phyloP scores from a whole-genome alignment of 2,888 invertebrate genomes.

The Syrista parreyssii region DNA sequence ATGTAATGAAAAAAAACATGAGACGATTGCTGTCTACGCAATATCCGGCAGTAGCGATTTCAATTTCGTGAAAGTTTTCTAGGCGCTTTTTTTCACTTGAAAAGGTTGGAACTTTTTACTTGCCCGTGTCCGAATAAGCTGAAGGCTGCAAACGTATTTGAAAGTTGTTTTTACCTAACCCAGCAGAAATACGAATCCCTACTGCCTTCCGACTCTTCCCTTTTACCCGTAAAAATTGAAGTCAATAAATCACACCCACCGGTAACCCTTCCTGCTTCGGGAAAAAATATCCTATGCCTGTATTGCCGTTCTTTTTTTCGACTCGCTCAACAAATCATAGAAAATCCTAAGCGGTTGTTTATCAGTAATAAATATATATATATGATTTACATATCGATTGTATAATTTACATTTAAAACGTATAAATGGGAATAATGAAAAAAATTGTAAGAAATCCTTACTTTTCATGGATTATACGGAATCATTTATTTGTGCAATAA shows the following conservation, averaged over 20 bases:
- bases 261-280: not conserved
- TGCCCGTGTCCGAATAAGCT: not conserved
- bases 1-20: not conserved
- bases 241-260: constrained; percentile 31
- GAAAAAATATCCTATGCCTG: not conserved
- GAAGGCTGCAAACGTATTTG: not conserved
- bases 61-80: not conserved
- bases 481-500: not conserved
- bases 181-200: constrained; percentile 1
- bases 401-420: no score
- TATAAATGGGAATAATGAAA: no score
- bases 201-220: not conserved
- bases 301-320: not conserved
- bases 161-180: constrained; percentile 3
- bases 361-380: constrained; percentile 37
- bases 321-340: constrained; percentile 36
- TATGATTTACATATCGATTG: not conserved
- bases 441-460: no score
- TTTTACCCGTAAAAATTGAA: constrained; percentile 31
- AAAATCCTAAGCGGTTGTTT: constrained; percentile 38
- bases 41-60: not conserved
- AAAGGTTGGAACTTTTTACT: not conserved
- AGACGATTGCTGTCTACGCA: not conserved
- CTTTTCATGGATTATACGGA: no score
- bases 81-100: not conserved